Percentiles rank a stretch among this genome's conserved stretches.
Conservation (phyloP, 2,888 invertebrate genomes). For the Heliconius cydno region DNA sequence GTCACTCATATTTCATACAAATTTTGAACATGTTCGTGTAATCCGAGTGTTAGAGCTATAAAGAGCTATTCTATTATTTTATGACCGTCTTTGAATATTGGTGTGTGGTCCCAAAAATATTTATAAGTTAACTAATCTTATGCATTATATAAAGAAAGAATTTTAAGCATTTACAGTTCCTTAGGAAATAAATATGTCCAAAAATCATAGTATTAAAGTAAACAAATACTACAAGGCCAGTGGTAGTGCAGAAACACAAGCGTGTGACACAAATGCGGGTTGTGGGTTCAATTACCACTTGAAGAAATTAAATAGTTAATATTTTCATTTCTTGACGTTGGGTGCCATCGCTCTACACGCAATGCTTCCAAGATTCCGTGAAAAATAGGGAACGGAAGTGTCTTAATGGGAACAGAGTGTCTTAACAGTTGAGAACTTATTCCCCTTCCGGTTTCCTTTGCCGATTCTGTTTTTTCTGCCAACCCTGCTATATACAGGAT, state of each 20-base stretch:
- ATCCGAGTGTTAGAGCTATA: constrained; percentile 41
- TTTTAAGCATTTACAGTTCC: neutral
- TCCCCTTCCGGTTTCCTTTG: no score
- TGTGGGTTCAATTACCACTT: neutral
- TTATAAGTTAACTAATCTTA: neutral
- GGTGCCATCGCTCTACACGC: neutral
- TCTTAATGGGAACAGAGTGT: neutral
- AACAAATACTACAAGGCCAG: no score
- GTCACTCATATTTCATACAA: constrained; percentile 40
- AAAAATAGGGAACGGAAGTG: neutral
- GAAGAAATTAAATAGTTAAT: neutral
- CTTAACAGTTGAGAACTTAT: neutral
- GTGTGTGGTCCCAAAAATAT: constrained; percentile 30
- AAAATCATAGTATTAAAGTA: no score
- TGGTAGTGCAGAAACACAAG: no score
- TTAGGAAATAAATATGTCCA: neutral
- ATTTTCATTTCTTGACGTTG: neutral
- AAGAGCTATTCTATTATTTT: constrained; percentile 44
- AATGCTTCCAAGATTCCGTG: neutral
- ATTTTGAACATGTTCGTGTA: constrained; percentile 41
- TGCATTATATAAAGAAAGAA: neutral
- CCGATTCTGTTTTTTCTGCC: neutral
- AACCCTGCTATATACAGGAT: neutral
- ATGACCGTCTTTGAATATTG: constrained; percentile 34
- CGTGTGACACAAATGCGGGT: no score